Evolutionary conservation across 2,113 vertebrate genomes (phyloP).

Genomic region (Sylvietta virens): DNA sequence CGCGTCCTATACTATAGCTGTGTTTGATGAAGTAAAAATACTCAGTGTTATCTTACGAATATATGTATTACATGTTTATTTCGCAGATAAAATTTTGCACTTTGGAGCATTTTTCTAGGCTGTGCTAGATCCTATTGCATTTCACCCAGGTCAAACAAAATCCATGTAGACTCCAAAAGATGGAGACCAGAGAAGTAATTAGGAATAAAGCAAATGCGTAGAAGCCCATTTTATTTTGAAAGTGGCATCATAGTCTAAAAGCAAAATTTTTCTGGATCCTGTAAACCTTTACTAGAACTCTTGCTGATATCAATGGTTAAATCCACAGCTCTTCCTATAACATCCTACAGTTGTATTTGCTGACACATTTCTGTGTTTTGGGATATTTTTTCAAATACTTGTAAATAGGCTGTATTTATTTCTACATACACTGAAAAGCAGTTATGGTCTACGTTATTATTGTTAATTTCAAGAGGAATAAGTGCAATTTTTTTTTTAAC

Average conservation of each 20-base stretch:
- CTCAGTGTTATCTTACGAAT: not conserved
- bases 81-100: not conserved
- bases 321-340: not conserved
- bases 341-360: not conserved
- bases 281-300: not conserved
- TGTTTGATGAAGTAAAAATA: constrained; percentile 44
- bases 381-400: not conserved
- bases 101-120: not conserved
- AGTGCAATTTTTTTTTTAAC: not conserved
- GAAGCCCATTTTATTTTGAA: not conserved
- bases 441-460: not conserved
- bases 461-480: not conserved
- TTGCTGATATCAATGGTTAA: not conserved
- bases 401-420: not conserved
- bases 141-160: not conserved
- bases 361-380: not conserved
- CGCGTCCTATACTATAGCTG: constrained; percentile 85
- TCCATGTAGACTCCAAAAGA: not conserved
- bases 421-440: not conserved
- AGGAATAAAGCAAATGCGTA: not conserved
- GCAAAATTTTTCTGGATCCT: not conserved
- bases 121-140: not conserved
- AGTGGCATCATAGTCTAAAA: not conserved
- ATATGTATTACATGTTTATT: not conserved
- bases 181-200: not conserved